A percentile compares a stretch with the other conserved stretches of the same genome.
Conservation (phyloP, 2,797 vertebrate species). For the Tokudaia muenninki region DNA sequence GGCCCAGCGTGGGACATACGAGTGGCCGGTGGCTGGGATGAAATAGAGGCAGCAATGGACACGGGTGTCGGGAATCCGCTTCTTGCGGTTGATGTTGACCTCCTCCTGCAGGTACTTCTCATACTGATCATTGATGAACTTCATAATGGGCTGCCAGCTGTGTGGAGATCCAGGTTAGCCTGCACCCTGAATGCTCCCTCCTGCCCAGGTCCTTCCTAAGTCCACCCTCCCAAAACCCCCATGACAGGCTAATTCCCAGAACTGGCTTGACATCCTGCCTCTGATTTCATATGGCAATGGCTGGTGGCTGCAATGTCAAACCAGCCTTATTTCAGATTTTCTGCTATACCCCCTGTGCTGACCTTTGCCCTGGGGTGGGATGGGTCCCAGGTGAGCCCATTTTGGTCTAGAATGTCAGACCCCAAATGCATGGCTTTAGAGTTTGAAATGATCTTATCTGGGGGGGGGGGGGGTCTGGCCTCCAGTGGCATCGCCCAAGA, state of each 20-base stretch:
- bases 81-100: constrained; percentile 97
- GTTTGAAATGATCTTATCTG: background rate
- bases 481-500: background rate
- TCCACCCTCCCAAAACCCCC: background rate
- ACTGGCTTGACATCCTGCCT: background rate
- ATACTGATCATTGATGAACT: constrained; percentile 99
- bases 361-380: background rate
- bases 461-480: background rate
- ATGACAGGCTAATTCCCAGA: fast-evolving
- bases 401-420: background rate
- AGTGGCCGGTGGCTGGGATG: constrained; percentile 98
- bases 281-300: fast-evolving
- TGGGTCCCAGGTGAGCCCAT: background rate
- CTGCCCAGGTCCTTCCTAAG: fast-evolving
- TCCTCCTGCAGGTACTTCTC: constrained; percentile 98
- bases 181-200: fast-evolving
- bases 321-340: background rate
- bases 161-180: fast-evolving
- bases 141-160: constrained; percentile 99
- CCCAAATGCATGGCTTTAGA: too few relatives aligned
- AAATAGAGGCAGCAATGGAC: constrained; percentile 99
- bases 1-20: constrained; percentile 87
- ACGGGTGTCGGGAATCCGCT: constrained; percentile 96
- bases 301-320: background rate
- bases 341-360: background rate